Base-by-base conservation (phyloP, 2,113 vertebrate species). In the Grallaria varia region DNA sequence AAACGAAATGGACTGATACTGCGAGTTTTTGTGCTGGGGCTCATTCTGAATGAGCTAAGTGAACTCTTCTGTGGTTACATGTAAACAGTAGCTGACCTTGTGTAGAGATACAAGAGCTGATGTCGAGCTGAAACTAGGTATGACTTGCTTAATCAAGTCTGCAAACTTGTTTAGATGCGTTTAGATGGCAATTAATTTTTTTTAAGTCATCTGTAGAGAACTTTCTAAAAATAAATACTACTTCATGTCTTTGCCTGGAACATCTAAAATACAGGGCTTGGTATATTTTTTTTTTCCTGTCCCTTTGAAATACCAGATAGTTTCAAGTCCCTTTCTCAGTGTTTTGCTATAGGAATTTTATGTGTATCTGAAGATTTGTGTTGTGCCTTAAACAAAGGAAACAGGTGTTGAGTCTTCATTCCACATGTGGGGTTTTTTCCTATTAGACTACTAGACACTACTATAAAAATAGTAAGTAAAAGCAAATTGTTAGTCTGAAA, bases 61-160 rank as follows among this genome's bases (percentile, higher is more conserved):
- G 91, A 95, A 90, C 91, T 95, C 82, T 73, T 80, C 90, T 91
- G 86, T 64, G 68, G 59, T 89, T 93, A 45, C 3, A 4, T 75
- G 64, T 91, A 90, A 92, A 92, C 53, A 92, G 83, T 69, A 90
- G 25, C 79, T 90, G 92, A 94, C 92, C 85, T 94, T 91, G 49
- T 68, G 64, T 19, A 68, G 64, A 92, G 83, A 78, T 94, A 30
- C 14, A 64, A 81, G 60, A 60, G 56, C 68, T 75, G 72, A 69
- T 81, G 82, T n/a, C 8, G 14, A 93, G 85, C 72, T 75, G 90
- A 81, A 89, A 72, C 47, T 63, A 56, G 80, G 73, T 93, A 56
- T 35, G 52, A 68, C 86, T 94, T 92, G 64, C 56, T 86, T 84
- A 68, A 58, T 93, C 69, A 87, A 23, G 47, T 89, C 88, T 88